Evolutionary conservation across 1,140 invertebrate genomes (phyloP).

Genomic region (Nomia melanderi): DNA sequence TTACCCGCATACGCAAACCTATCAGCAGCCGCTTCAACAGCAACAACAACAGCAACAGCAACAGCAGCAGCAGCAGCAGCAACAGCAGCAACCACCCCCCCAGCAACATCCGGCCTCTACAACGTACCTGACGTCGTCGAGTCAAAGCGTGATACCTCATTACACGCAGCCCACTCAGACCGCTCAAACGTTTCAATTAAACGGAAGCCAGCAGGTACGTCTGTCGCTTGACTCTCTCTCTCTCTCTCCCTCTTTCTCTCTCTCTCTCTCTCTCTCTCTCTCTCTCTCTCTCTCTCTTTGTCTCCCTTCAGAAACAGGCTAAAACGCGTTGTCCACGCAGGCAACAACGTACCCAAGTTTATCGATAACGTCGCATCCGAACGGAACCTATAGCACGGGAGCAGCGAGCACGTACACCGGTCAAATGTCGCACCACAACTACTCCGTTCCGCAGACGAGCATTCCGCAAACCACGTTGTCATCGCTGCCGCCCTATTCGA

Average conservation of each 20-base stretch:
- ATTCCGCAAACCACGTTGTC: conserved; percentile 72
- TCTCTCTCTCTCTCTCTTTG: neutral
- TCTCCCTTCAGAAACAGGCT: neutral
- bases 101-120: conserved; percentile 72
- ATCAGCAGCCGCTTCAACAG: conserved; percentile 76
- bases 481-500: conserved; percentile 74
- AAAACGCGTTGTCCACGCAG: conserved; percentile 57
- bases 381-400: conserved; percentile 74
- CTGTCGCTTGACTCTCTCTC: neutral
- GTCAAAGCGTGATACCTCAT: conserved; percentile 75
- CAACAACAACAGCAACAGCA: conserved; percentile 68
- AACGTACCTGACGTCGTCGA: conserved; percentile 74
- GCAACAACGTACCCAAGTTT: conserved; percentile 76
- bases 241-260: neutral
- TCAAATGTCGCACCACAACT: conserved; percentile 74
- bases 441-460: conserved; percentile 72
- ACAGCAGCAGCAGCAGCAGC: too few relatives aligned
- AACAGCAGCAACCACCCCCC: conserved; percentile 11
- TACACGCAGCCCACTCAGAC: conserved; percentile 74
- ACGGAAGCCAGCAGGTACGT: conserved; percentile 75
- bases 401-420: conserved; percentile 69
- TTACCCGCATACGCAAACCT: conserved; percentile 80
- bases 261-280: neutral
- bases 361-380: conserved; percentile 75
- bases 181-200: conserved; percentile 75